These are phyloP conservation scores for Salpingus planirostris DNA, from an alignment of 2,888 invertebrate species.

Conservation along the genomic window DNA sequence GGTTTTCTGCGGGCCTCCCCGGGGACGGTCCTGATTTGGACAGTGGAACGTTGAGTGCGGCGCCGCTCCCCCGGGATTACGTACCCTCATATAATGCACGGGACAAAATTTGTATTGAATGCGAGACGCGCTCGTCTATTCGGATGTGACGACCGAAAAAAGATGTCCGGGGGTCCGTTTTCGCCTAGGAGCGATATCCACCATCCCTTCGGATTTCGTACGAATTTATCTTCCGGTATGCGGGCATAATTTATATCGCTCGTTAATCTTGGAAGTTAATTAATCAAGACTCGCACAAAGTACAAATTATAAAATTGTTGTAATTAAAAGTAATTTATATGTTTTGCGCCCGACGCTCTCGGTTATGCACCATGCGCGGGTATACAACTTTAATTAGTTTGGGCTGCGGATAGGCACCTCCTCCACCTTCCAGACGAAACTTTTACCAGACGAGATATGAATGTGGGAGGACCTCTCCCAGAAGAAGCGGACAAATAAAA, in stretches of 20 bases:
- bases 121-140: slow-evolving; percentile 32
- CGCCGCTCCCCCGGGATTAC: slow-evolving; percentile 28
- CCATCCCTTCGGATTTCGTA: too few species aligned
- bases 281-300: slow-evolving; percentile 40
- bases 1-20: slow-evolving; percentile 32
- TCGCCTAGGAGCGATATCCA: too few species aligned
- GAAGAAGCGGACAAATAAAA: too few species aligned
- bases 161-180: too few species aligned
- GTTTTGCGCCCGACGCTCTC: slow-evolving; percentile 33
- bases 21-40: slow-evolving; percentile 37
- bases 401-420: slow-evolving; percentile 13
- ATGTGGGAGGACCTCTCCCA: slow-evolving; percentile 4
- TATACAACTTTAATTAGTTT: slow-evolving; percentile 35
- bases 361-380: slow-evolving; percentile 38
- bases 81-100: slow-evolving; percentile 28
- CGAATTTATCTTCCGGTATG: not conserved
- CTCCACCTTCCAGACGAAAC: slow-evolving; percentile 11
- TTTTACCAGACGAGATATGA: slow-evolving; percentile 12
- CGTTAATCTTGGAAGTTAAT: too few species aligned
- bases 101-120: slow-evolving; percentile 34
- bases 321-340: slow-evolving; percentile 43
- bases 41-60: slow-evolving; percentile 37
- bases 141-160: slow-evolving; percentile 25
- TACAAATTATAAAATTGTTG: slow-evolving; percentile 44
- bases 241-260: not conserved